Evolutionary conservation across 2,888 invertebrate genomes (phyloP).

Genomic region (Macaria liturata): DNA sequence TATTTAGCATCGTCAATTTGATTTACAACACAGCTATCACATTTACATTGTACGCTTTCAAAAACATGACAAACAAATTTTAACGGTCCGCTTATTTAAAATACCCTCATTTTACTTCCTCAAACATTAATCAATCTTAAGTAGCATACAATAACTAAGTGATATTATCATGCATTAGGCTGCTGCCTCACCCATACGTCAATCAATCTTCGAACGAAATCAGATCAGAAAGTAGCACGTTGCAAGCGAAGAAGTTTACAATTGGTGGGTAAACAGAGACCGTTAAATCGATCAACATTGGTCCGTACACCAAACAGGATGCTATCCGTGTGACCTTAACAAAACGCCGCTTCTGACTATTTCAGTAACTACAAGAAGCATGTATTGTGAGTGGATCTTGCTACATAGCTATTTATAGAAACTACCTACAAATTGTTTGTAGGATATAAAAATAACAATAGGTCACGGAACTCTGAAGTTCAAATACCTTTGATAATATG

Average conservation of each 20-base stretch:
- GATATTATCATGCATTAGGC: background rate
- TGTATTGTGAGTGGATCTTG: slow-evolving; percentile 2
- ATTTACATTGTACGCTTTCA: slow-evolving; percentile 10
- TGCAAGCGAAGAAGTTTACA: slow-evolving; percentile 34
- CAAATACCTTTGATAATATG: background rate
- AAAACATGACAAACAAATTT: slow-evolving; percentile 4
- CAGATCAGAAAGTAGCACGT: background rate
- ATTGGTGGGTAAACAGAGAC: slow-evolving; percentile 37
- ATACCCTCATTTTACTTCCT: slow-evolving; percentile 4
- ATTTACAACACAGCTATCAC: background rate
- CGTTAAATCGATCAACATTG: slow-evolving; percentile 47
- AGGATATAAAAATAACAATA: background rate
- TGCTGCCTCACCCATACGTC: background rate
- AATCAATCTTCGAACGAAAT: background rate
- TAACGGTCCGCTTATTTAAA: slow-evolving; percentile 14
- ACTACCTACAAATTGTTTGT: background rate
- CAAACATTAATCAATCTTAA: slow-evolving; percentile 10
- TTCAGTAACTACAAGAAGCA: slow-evolving; percentile 4
- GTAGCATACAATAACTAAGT: slow-evolving; percentile 3
- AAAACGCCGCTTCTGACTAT: slow-evolving; percentile 27
- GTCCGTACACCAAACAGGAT: slow-evolving; percentile 43
- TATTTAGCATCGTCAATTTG: too few relatives aligned
- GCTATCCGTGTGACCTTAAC: slow-evolving; percentile 34
- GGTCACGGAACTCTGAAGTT: background rate
- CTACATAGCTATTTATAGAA: slow-evolving; percentile 2